Percentiles rank a stretch among this genome's conserved stretches.
Conservation (phyloP, 2,888 invertebrate species). For the Aricia artaxerxes region DNA sequence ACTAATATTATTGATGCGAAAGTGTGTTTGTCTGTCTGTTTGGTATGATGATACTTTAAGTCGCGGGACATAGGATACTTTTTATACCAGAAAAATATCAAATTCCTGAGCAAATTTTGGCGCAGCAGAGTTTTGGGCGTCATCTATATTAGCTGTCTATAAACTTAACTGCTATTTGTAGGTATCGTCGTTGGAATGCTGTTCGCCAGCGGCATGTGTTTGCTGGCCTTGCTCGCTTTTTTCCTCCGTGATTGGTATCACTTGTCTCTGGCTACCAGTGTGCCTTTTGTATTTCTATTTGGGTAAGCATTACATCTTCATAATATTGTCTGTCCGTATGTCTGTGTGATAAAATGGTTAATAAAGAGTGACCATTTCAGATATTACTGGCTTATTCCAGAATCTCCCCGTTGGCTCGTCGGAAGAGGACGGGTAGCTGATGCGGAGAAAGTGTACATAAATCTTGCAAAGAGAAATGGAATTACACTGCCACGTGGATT, state of each 20-base stretch:
- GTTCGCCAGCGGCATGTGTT: constrained; percentile 83
- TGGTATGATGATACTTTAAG: too few species aligned
- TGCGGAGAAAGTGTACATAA: constrained; percentile 82
- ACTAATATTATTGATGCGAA: too few species aligned
- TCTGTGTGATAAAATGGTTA: not conserved
- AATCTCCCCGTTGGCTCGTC: constrained; percentile 85
- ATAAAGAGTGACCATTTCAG: constrained; percentile 53
- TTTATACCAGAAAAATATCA: too few species aligned
- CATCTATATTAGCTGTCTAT: not conserved
- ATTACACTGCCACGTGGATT: constrained; percentile 79
- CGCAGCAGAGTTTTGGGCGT: too few species aligned
- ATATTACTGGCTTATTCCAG: constrained; percentile 84
- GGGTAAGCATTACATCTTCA: constrained; percentile 54
- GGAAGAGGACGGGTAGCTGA: constrained; percentile 83
- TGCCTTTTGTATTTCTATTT: constrained; percentile 81
- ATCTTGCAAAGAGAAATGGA: constrained; percentile 82
- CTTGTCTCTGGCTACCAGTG: constrained; percentile 81
- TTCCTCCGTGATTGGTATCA: constrained; percentile 82
- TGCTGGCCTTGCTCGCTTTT: constrained; percentile 82
- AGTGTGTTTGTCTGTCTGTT: too few species aligned
- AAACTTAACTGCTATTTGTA: constrained; percentile 46
- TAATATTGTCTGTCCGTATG: not conserved
- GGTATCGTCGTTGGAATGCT: constrained; percentile 83
- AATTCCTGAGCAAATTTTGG: too few species aligned
- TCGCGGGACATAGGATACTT: too few species aligned